Base-by-base conservation (phyloP, 2,797 vertebrate genomes). In the Cephalopachus bancanus region DNA sequence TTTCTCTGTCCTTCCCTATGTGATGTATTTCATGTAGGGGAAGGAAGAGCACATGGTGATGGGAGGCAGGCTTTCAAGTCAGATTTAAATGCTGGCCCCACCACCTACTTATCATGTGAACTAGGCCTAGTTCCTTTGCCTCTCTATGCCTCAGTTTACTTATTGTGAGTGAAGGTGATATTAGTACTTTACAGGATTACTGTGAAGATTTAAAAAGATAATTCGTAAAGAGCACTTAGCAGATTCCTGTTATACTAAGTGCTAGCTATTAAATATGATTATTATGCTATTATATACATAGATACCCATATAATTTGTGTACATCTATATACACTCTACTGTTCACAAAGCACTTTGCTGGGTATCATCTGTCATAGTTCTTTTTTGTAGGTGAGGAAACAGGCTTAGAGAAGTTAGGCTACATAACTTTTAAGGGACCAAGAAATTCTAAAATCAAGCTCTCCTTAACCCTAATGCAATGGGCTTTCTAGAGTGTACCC, bases 181-280 rank as follows among this genome's bases (percentile, higher is more conserved):
- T 26, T 53, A 76, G n/a, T 55, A 83, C 60, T 95, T 62, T 49
- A 83, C 60, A 67, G 28, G 11, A 37, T 91, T 72, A 83, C 37
- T 83, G 60, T 75, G 53, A 96, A 64, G 53, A 75, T 69, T 71
- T 86, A 96, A 95, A 90, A 62, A 87, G 91, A 78, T 94, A 78
- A 96, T 95, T 87, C 53, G 62, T 83, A 44, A 83, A 75, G 93
- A 89, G 20, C 49, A 44, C 62, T 89, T 85, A 90, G 57, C 59
- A 85, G 76, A 87, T 60, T 44, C 72, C 15, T 92, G n/a, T 2
- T 69, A 64, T 71, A 49, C 74, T 81, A 93, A 94, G 59, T 95
- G 30, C n/a, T 74, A 90, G 74, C 49, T 96, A 87, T 97, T 95
- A 97, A 91, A 53, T 80, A 59, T 96, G 24, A 91, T 92, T 81